Evolutionary conservation across 2,888 invertebrate genomes (phyloP), one percentile per base, ranked within the genome.

Genomic region (Drosophila percnosoma): DNA sequence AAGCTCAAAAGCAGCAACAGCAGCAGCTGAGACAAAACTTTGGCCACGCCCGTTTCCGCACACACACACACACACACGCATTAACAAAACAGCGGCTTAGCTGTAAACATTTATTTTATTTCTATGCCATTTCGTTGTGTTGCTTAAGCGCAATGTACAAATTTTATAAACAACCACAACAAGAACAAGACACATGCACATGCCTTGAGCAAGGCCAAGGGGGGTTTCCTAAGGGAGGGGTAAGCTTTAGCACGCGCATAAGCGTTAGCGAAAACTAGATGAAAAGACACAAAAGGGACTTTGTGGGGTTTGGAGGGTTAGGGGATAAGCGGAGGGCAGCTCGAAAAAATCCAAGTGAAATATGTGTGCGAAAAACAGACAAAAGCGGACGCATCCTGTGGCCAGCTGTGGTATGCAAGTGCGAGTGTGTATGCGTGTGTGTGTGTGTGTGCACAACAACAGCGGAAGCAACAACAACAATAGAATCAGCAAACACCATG

Each of bases 341-440:
- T 75, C 63, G 82, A 15, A 52, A 33, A 54, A 54, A 72, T 78
- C 54, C 68, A 54, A 79, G 64, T 74, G 73, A 78, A 75, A 86
- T 80, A 81, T 86, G 72, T 83, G 72, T 82, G 77, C 60, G 79
- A 83, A 86, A 81, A 81, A 68, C 66, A 52, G 27, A 49, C 49
- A 49, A 75, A 78, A 85, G 81, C 71, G 69, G 83, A 82, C 80
- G 87, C 87, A 84, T 87, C 87, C 87, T 84, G 82, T 78, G 87
- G 83, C 83, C 78, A 80, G 73, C 73, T 67, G 51, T 60, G 66
- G 70, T 31, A 74, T 77, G 65, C 78, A 71, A 48, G 59, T 40
- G 55, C 24, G 24, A 45, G 45, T 27, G 63, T 68, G 42, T 54
- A 60, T 74, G 61, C 75, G 68, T 38, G 60, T 45, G 60, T 31